Percentiles rank a stretch among this genome's conserved stretches.
Conservation (phyloP, 1,140 invertebrate genomes). For the Conus ventricosus region DNA sequence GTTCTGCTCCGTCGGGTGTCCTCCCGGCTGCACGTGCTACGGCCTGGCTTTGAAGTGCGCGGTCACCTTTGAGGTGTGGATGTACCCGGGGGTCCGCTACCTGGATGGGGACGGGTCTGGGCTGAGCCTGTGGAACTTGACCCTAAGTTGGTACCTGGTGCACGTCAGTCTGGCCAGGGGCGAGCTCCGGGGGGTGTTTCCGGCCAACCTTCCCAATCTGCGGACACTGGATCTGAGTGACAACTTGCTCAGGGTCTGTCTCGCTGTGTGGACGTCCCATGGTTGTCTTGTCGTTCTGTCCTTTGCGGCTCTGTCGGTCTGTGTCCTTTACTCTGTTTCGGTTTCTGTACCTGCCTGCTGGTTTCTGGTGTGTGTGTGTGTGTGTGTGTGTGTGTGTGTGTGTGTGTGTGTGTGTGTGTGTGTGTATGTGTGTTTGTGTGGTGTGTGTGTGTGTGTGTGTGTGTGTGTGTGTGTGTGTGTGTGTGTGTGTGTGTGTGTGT, state of each 20-base stretch:
- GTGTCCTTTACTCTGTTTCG: no score
- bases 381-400: no score
- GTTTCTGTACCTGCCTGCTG: no score
- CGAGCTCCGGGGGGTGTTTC: background rate
- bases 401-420: no score
- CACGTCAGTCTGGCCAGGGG: background rate
- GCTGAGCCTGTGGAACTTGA: background rate
- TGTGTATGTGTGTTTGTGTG: no score
- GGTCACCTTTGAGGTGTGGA: background rate
- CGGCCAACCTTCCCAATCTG: background rate
- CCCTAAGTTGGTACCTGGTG: background rate
- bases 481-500: no score
- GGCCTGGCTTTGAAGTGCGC: slow-evolving; percentile 20
- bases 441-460: no score
- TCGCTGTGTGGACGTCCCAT: no score
- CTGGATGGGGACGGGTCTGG: background rate
- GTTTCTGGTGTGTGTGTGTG: no score
- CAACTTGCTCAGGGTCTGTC: background rate
- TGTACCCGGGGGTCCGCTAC: background rate
- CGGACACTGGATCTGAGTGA: background rate
- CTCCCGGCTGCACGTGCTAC: slow-evolving; percentile 28
- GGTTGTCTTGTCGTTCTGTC: no score
- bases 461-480: no score
- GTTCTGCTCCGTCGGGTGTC: slow-evolving; percentile 29
- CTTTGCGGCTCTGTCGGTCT: no score